Evolutionary conservation across 2,797 vertebrate genomes (phyloP), one percentile per base, ranked within the genome.

Genomic region (Smutsia gigantea): DNA sequence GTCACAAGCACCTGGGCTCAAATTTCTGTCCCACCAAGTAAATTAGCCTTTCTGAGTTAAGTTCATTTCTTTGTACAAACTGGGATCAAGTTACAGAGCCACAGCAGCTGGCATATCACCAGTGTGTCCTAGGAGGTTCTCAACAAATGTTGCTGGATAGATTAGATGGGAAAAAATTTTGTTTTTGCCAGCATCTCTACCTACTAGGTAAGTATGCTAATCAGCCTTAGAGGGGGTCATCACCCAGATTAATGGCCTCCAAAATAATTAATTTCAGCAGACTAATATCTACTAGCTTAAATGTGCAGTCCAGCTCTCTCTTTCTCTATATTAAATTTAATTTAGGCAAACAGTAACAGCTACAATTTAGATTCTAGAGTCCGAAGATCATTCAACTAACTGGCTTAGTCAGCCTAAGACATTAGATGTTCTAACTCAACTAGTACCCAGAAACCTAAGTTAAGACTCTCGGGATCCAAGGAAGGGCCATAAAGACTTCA

Each of bases 41-140:
- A 63, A 95, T 84, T 59, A 90, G 87, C 39, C 39, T 85, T 96
- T 96, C 13, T 89, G 57, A 92, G 37, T 96, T 68, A 66, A 86
- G 61, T 57, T 78, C 79, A 92, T 57, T 85, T 31, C 84, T 72
- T 17, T 83, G 31, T 63, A 92, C 68, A 68, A 75, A 92, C 71
- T 18, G 10, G 42, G 49, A 87, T 42, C 66, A 78, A 81, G 69
- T 85, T 94, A 94, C 59, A 91, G 18, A 21, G 23, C 34, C 55
- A 85, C 7, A 79, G 7, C 74, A 68, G 51, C 61, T 95, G 81
- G 92, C 42, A 78, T n/a, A 63, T 29, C 88, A 82, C 17, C 51
- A 57, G 49, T 87, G 69, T 34, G 63, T 84, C 29, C 46, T 84
- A 79, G 69, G 34, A 93, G n/a, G 19, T 72, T 81, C 25, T 93